These are phyloP conservation scores for Dione juno DNA, from an alignment of 2,888 invertebrate species.

Conservation along the genomic window DNA sequence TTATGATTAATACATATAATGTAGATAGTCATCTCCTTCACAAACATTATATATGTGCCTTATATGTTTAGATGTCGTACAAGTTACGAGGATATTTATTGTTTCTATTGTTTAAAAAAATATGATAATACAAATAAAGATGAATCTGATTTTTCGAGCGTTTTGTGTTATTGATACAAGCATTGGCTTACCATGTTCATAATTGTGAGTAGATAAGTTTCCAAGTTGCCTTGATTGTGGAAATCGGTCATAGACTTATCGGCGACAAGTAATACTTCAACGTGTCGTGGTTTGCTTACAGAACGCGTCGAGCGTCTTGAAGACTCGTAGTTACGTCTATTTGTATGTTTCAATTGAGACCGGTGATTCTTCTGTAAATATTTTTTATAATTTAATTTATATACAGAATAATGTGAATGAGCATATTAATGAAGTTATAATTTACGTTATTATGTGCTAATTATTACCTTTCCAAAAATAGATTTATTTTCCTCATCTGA, in stretches of 20 bases:
- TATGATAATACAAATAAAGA: background rate
- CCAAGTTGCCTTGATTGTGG: conserved; percentile 91
- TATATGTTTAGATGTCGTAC: no score
- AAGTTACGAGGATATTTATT: no score
- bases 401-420: background rate
- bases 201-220: conserved; percentile 93
- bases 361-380: conserved; percentile 59
- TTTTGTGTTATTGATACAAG: conserved; percentile 26
- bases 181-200: conserved; percentile 91
- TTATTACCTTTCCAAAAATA: conserved; percentile 51
- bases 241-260: conserved; percentile 94
- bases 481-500: conserved; percentile 51
- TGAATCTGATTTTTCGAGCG: conserved; percentile 21
- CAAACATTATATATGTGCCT: no score
- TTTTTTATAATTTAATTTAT: background rate
- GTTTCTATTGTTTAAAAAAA: background rate
- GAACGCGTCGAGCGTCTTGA: conserved; percentile 82
- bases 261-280: conserved; percentile 94
- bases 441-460: no score
- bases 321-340: conserved; percentile 33
- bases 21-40: conserved; percentile 7
- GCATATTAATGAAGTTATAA: background rate
- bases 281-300: conserved; percentile 89
- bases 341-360: conserved; percentile 53
- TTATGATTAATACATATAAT: background rate